Percentiles rank a stretch among this genome's conserved stretches.
These are phyloP conservation scores for Drosophila lowei DNA, from an alignment of 1,140 invertebrate genomes.

Conservation along the genomic window DNA sequence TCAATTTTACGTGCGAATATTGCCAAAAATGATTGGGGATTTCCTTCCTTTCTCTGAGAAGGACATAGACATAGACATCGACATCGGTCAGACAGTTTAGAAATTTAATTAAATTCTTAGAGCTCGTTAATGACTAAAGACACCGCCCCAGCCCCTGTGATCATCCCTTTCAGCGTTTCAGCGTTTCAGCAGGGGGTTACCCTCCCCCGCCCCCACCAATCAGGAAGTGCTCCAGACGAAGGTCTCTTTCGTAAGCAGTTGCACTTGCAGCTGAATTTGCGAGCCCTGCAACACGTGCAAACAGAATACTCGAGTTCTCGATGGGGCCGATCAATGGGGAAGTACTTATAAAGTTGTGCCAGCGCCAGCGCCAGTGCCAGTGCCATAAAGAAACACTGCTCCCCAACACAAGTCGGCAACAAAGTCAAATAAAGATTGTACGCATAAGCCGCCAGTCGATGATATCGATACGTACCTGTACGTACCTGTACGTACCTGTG, in stretches of 20 bases:
- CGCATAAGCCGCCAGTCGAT: no score
- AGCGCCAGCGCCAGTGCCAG: neutral
- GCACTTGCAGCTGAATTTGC: neutral
- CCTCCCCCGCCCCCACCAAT: neutral
- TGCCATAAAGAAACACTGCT: slow-evolving; percentile 10
- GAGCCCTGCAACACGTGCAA: neutral
- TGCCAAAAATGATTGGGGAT: slow-evolving; percentile 21
- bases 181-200: neutral
- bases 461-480: no score
- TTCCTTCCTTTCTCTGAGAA: neutral
- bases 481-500: no score
- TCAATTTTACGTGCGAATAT: slow-evolving; percentile 69
- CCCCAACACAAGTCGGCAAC: neutral
- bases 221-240: neutral
- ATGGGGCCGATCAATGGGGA: slow-evolving; percentile 6
- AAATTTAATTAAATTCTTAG: slow-evolving; percentile 51
- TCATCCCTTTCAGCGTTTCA: neutral
- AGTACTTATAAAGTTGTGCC: slow-evolving; percentile 5
- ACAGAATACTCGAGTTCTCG: slow-evolving; percentile 2
- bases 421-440: slow-evolving; percentile 21
- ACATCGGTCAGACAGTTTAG: neutral
- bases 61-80: neutral
- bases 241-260: neutral
- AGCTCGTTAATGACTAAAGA: slow-evolving; percentile 6
- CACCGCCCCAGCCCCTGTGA: neutral